Evolutionary conservation across 53 echinoderm and acorn worm species (phyloP), one percentile per base, ranked within the genome.

Genomic region (Holothuria scabra): DNA sequence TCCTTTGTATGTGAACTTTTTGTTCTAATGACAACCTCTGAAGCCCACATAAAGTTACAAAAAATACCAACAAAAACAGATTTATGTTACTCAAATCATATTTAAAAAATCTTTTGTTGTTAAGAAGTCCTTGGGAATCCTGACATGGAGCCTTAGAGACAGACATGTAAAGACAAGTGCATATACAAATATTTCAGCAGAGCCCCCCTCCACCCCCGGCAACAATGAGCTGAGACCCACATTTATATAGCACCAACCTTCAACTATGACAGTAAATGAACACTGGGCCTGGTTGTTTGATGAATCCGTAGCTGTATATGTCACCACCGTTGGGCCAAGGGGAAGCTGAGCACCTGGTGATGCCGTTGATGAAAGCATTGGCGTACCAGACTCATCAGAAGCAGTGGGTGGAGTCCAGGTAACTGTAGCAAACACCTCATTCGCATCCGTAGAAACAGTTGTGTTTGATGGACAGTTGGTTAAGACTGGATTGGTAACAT

Each of bases 321-420:
- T 8, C 21, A 74, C 75, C 26, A 34, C 46, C 9, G 18, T 46
- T 12, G 46, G 20, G 46, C 75, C 75, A 22, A 86, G 28, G 57
- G 19, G 22, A 37, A 86, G 80, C 75, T 38, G 75, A 6, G 75
- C 25, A 9, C 22, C 22, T 12, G 75, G 75, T 21, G n/a, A 21
- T 26, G 25, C 38, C 14, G 46, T 74, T 21, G 20, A 25, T 21
- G 41, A 44, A 7, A 74, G 25, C 76, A 56, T 6, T 33, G 79
- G 59, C 20, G 59, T 56, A 10, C 59, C 59, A 6, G 59, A 56
- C 26, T 79, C 59, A 32, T 79, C 79, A 16, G 79, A 22, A 12
- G 79, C 79, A 20, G 56, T 32, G 26, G 79, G 58, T 24, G 30
- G 56, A 0, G 79, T 79, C 79, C 79, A 79, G 79, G 19, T 46